Conservation (phyloP, 2,797 vertebrate genomes). For the Astyanax mexicanus region DNA sequence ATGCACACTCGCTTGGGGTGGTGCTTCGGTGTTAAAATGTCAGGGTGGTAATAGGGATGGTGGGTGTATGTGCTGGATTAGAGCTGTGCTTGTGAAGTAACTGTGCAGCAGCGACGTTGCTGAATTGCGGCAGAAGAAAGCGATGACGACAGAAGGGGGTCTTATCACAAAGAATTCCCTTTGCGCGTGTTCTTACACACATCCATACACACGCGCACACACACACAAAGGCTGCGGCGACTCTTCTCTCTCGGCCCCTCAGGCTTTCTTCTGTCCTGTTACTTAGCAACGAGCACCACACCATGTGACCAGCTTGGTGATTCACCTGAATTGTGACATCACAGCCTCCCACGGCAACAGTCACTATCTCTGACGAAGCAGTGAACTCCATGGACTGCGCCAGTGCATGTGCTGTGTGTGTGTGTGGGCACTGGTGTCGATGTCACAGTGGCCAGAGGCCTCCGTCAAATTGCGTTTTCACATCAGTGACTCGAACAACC, state of each 20-base stretch:
- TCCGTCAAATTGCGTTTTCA: not conserved
- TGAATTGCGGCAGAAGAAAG: constrained; percentile 67
- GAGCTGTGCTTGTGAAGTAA: constrained; percentile 25
- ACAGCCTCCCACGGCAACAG: constrained; percentile 69
- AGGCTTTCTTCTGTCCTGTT: constrained; percentile 79
- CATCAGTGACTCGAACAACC: constrained; percentile 10
- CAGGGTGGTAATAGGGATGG: constrained; percentile 2
- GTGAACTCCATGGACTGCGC: not conserved
- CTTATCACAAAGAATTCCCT: constrained; percentile 67
- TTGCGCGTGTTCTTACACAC: constrained; percentile 11
- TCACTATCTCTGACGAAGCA: constrained; percentile 44
- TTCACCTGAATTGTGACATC: constrained; percentile 84
- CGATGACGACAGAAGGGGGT: constrained; percentile 72
- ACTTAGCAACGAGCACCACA: constrained; percentile 77
- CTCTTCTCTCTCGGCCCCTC: constrained; percentile 74
- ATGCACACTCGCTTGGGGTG: not conserved
- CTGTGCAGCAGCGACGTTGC: constrained; percentile 34
- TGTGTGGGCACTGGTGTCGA: constrained; percentile 19
- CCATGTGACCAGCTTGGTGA: constrained; percentile 81
- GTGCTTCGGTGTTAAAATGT: constrained; percentile 29
- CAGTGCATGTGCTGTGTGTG: not conserved
- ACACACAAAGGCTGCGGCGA: constrained; percentile 41
- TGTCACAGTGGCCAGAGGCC: constrained; percentile 36
- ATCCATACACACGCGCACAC: constrained; percentile 37
- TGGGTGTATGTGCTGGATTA: not conserved